These are phyloP conservation scores for Notothenia coriiceps DNA, from an alignment of 2,113 vertebrate species.

Conservation along the genomic window DNA sequence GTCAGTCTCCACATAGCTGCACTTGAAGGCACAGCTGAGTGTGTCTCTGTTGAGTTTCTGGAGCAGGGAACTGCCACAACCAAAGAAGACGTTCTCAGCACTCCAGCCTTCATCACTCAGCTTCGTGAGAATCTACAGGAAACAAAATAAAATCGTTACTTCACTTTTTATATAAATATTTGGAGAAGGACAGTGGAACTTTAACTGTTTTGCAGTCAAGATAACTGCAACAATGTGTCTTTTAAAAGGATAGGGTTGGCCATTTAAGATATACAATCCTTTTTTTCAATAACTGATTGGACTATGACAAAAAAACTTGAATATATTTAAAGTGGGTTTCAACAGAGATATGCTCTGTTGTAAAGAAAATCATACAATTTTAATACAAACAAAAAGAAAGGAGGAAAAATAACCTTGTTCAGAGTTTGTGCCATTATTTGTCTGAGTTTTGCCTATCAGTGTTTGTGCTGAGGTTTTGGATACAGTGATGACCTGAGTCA, in stretches of 20 bases:
- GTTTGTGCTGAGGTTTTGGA: background rate
- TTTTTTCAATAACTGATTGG: background rate
- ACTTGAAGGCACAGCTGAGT: slow-evolving; percentile 85
- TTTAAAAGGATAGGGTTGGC: background rate
- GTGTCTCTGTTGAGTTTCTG: slow-evolving; percentile 87
- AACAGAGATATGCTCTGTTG: background rate
- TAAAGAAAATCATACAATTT: too few species aligned
- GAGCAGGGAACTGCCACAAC: slow-evolving; percentile 83
- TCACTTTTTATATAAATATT: background rate
- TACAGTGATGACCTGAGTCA: background rate
- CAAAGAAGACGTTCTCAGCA: slow-evolving; percentile 83
- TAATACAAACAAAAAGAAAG: too few species aligned
- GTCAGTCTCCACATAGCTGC: slow-evolving; percentile 85
- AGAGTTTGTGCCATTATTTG: background rate
- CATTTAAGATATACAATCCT: background rate
- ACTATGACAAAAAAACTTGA: background rate
- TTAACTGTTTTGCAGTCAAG: background rate
- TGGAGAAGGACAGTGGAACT: too few species aligned
- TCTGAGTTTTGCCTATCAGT: background rate
- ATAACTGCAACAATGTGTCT: background rate
- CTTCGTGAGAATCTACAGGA: slow-evolving; percentile 79
- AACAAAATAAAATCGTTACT: background rate
- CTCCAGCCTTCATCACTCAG: slow-evolving; percentile 84
- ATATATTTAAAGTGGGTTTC: background rate
- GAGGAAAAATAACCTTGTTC: too few species aligned